These are phyloP conservation scores for Apomyelois bistriatella DNA, from an alignment of 2,888 invertebrate genomes.

Conservation along the genomic window DNA sequence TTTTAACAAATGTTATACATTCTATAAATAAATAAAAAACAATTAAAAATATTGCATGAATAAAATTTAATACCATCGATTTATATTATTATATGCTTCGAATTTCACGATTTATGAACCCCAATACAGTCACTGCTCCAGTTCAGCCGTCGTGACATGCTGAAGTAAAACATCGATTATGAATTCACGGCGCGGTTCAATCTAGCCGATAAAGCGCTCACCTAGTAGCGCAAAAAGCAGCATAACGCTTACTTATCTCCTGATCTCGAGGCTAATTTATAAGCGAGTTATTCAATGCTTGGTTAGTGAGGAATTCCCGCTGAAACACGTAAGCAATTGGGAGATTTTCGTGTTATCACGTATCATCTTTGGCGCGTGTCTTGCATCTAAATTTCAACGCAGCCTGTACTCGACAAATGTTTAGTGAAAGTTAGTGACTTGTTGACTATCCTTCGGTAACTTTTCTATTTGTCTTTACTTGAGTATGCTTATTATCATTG, in stretches of 20 bases:
- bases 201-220: constrained; percentile 71
- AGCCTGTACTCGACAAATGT: constrained; percentile 34
- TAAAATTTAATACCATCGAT: too few relatives aligned
- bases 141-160: neutral
- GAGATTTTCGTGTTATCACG: constrained; percentile 80
- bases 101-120: too few relatives aligned
- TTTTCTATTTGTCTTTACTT: constrained; percentile 23
- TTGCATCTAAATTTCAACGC: constrained; percentile 48
- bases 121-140: neutral
- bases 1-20: too few relatives aligned
- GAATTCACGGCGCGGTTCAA: constrained; percentile 67
- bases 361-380: constrained; percentile 74
- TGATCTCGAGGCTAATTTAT: constrained; percentile 71
- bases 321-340: constrained; percentile 75
- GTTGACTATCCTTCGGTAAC: constrained; percentile 45
- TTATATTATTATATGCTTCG: too few relatives aligned
- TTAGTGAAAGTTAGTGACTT: constrained; percentile 51
- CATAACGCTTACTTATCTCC: constrained; percentile 64
- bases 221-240: constrained; percentile 66
- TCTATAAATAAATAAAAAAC: too few relatives aligned
- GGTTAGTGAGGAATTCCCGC: constrained; percentile 48
- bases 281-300: constrained; percentile 71
- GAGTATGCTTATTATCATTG: neutral
- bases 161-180: constrained; percentile 36
- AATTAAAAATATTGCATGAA: too few relatives aligned